Percentiles rank a stretch among this genome's conserved stretches.
Evolutionary conservation across 2,113 vertebrate genomes (phyloP).

Genomic region (Rhea americana): DNA sequence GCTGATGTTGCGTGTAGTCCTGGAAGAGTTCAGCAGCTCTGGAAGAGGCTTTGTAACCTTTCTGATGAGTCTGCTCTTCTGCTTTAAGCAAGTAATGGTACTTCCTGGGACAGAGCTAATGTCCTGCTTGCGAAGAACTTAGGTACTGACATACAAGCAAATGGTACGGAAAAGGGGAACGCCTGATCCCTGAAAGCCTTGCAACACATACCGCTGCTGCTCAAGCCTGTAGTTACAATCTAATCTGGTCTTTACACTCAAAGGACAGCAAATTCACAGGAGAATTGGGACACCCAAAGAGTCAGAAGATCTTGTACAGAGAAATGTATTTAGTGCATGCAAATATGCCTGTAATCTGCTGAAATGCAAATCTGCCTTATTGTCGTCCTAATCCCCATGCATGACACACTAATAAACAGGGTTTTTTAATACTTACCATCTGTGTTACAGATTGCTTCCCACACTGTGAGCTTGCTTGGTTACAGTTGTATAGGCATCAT

Average conservation of each 20-base stretch:
- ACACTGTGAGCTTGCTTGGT: slow-evolving; percentile 27
- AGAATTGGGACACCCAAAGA: slow-evolving; percentile 38
- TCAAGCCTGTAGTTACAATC: neutral
- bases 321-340: neutral
- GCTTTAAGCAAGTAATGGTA: neutral
- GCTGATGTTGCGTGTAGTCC: neutral
- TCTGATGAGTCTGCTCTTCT: neutral
- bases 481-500: neutral
- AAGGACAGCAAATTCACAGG: slow-evolving; percentile 16
- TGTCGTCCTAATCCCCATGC: slow-evolving; percentile 47
- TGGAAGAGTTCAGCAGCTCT: neutral
- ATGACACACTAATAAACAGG: slow-evolving; percentile 48
- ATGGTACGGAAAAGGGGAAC: neutral
- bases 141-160: rapidly evolving
- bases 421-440: slow-evolving; percentile 47
- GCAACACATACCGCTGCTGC: neutral
- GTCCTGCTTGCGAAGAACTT: neutral
- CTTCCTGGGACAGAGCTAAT: neutral
- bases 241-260: slow-evolving; percentile 6
- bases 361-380: slow-evolving; percentile 50
- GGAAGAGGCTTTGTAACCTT: neutral
- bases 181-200: neutral
- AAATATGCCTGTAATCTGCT: slow-evolving; percentile 36
- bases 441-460: slow-evolving; percentile 51
- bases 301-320: neutral